Evolutionary conservation across 2,888 invertebrate genomes (phyloP).

Genomic region (Pseudococcus jackbeardsleyi): DNA sequence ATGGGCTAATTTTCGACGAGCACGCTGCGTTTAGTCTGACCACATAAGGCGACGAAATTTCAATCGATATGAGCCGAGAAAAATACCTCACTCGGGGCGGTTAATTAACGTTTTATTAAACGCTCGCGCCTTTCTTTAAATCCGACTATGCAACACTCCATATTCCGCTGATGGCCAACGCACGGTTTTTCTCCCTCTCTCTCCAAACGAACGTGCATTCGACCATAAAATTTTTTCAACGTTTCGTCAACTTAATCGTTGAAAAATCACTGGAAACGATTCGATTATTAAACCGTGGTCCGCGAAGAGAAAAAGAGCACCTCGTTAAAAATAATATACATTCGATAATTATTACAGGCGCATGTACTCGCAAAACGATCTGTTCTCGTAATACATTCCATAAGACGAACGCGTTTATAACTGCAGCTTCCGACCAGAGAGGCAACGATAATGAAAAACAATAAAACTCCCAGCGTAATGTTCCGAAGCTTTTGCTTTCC

Average conservation of each 20-base stretch:
- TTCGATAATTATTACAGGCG: constrained; percentile 3
- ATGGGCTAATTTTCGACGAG: constrained; percentile 40
- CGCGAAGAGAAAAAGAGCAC: not conserved
- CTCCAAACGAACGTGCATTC: not conserved
- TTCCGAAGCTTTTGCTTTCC: constrained; percentile 63
- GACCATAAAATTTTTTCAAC: constrained; percentile 39
- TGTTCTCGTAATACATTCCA: not conserved
- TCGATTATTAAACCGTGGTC: constrained; percentile 37
- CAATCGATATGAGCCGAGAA: constrained; percentile 46
- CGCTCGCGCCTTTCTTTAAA: not conserved
- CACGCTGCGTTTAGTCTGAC: constrained; percentile 47
- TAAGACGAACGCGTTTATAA: not conserved
- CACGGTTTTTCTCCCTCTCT: not conserved
- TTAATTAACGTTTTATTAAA: constrained; percentile 53
- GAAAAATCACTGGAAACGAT: constrained; percentile 17
- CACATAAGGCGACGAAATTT: constrained; percentile 54
- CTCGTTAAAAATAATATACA: constrained; percentile 5
- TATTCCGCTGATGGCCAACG: not conserved
- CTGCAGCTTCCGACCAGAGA: not conserved
- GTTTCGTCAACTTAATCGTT: constrained; percentile 5
- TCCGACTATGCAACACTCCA: not conserved
- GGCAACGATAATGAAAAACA: constrained; percentile 57
- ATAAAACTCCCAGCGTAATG: constrained; percentile 62
- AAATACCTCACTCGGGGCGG: constrained; percentile 14
- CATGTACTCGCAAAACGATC: not conserved